Evolutionary conservation across 2,113 vertebrate genomes (phyloP).

Genomic region (Nibea coibor): DNA sequence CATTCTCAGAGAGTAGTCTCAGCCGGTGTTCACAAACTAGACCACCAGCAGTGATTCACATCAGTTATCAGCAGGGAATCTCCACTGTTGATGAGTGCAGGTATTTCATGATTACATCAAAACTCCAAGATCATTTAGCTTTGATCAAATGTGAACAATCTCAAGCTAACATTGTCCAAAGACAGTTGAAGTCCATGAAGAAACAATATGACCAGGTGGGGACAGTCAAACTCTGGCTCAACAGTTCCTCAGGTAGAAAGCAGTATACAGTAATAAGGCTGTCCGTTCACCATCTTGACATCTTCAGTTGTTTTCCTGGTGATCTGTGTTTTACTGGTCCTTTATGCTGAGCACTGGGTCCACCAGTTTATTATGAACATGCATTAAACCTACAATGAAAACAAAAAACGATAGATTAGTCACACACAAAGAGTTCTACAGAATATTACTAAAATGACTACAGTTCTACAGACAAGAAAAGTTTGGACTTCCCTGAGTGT

Average conservation of each 20-base stretch:
- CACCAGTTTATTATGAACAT: slow-evolving; percentile 96
- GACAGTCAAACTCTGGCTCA: background rate
- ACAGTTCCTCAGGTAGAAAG: background rate
- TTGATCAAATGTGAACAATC: background rate
- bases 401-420: background rate
- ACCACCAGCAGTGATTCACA: too few relatives aligned
- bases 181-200: background rate
- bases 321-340: slow-evolving; percentile 44
- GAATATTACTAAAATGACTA: background rate
- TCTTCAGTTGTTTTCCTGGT: slow-evolving; percentile 13
- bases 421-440: background rate
- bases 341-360: slow-evolving; percentile 81
- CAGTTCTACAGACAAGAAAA: background rate
- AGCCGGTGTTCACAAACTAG: too few relatives aligned
- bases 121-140: background rate
- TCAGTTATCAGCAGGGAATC: background rate
- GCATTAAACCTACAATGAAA: slow-evolving; percentile 88
- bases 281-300: background rate
- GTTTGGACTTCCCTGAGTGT: too few relatives aligned
- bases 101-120: background rate
- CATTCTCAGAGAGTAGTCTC: background rate
- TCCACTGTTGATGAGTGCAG: background rate
- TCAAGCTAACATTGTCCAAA: background rate
- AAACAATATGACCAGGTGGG: too few relatives aligned
- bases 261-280: background rate